Conservation (phyloP, 2,797 vertebrate species). For the Mus spretus region DNA sequence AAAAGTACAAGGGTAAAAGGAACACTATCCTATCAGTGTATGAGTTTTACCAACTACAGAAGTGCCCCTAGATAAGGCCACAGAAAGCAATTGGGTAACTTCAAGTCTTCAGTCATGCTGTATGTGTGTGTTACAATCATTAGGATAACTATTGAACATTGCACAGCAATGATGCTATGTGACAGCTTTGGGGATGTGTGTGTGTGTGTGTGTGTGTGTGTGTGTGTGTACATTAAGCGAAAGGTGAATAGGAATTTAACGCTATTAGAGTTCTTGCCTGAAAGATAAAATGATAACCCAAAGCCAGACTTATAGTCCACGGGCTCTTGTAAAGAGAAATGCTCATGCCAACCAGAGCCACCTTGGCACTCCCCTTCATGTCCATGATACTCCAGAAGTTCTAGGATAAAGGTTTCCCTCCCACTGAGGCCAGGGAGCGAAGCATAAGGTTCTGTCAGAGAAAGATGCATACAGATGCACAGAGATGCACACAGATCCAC, state of each 20-base stretch:
- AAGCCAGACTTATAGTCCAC: neutral
- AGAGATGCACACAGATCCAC: neutral
- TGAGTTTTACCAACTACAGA: neutral
- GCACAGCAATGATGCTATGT: neutral
- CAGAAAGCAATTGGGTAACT: neutral
- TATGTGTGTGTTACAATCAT: neutral
- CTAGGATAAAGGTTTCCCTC: neutral
- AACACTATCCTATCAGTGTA: neutral
- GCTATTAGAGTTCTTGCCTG: conserved; percentile 34
- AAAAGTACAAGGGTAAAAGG: conserved; percentile 46
- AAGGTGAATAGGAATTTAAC: conserved; percentile 50
- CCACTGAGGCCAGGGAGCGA: neutral
- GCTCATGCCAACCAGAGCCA: neutral
- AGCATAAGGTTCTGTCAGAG: neutral
- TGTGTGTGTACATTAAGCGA: conserved; percentile 37
- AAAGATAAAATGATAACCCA: conserved; percentile 47
- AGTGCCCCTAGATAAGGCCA: neutral
- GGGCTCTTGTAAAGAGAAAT: conserved; percentile 17
- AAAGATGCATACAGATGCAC: neutral
- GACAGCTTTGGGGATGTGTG: neutral
- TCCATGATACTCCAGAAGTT: neutral
- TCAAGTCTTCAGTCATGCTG: neutral
- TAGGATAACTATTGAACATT: neutral
- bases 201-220: no score
- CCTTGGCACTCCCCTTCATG: neutral